Conservation (phyloP, 92 coral and sea anemone species). For the Desmophyllum pertusum region DNA sequence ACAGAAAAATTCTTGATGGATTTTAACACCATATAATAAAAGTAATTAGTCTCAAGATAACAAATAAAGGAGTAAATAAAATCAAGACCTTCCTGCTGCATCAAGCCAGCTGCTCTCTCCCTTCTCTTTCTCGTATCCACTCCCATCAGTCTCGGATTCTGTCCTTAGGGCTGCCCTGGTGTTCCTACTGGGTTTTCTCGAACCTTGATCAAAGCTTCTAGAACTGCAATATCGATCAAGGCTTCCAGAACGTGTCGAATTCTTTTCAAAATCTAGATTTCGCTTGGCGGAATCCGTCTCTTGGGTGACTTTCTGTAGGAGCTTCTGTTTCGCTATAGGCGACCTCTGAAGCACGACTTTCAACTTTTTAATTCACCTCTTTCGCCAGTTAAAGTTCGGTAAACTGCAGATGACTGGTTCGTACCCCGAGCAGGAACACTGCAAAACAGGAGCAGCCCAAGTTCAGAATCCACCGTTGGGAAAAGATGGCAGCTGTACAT, state of each 20-base stretch:
- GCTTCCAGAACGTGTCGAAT: neutral
- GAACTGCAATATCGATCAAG: slow-evolving; percentile 26
- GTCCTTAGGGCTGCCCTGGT: slow-evolving; percentile 30
- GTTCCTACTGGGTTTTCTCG: slow-evolving; percentile 17
- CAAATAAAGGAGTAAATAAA: neutral
- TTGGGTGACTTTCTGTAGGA: slow-evolving; percentile 19
- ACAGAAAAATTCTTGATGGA: neutral
- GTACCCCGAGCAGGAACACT: slow-evolving; percentile 22
- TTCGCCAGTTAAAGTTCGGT: slow-evolving; percentile 18
- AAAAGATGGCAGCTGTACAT: too few species aligned
- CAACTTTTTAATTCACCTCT: slow-evolving; percentile 28
- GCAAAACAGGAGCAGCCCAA: slow-evolving; percentile 50
- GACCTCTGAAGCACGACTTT: slow-evolving; percentile 46
- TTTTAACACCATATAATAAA: neutral
- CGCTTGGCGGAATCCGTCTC: slow-evolving; percentile 22
- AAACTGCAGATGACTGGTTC: slow-evolving; percentile 17
- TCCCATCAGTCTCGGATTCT: slow-evolving; percentile 32
- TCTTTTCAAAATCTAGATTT: slow-evolving; percentile 37
- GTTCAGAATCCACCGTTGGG: slow-evolving; percentile 14
- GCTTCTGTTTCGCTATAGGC: slow-evolving; percentile 24
- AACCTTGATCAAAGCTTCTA: slow-evolving; percentile 31
- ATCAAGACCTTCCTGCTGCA: slow-evolving; percentile 38
- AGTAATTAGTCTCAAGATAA: neutral
- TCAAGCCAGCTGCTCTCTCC: slow-evolving; percentile 29
- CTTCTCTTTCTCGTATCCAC: slow-evolving; percentile 2